Evolutionary conservation across 1,140 invertebrate species (phyloP).

Genomic region (Helicorthomorpha holstii): DNA sequence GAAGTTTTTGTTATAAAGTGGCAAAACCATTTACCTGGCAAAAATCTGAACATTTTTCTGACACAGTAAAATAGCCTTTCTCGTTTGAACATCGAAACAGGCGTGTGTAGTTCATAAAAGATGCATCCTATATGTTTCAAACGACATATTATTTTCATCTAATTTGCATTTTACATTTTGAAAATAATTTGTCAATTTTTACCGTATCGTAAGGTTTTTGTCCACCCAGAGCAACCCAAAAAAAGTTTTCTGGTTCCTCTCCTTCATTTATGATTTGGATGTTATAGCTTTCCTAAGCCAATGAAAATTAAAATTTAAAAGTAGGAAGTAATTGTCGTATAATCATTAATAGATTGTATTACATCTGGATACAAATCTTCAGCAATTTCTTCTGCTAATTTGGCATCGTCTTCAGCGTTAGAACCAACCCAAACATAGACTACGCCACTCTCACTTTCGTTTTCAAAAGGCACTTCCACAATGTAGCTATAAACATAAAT

Average conservation of each 20-base stretch:
- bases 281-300: constrained; percentile 5
- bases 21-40: constrained; percentile 95
- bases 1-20: too few relatives aligned
- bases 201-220: constrained; percentile 72
- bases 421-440: constrained; percentile 96
- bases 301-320: background rate
- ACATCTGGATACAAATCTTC: constrained; percentile 80
- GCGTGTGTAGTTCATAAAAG: constrained; percentile 85
- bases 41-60: constrained; percentile 99
- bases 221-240: constrained; percentile 89
- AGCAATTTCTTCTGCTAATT: constrained; percentile 80
- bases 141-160: too few relatives aligned
- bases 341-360: constrained; percentile 1
- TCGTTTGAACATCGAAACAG: constrained; percentile 98
- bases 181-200: too few relatives aligned
- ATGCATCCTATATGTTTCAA: constrained; percentile 45
- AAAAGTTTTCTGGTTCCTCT: constrained; percentile 97
- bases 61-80: constrained; percentile 97
- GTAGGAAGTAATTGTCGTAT: background rate
- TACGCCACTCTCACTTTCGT: constrained; percentile 72
- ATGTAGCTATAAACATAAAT: constrained; percentile 54
- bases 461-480: constrained; percentile 87
- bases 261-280: constrained; percentile 81
- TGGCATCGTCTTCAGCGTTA: constrained; percentile 73
- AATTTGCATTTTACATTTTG: too few relatives aligned